Evolutionary conservation across 2,113 vertebrate genomes (phyloP), one percentile per base, ranked within the genome.

Genomic region (Phasianus colchicus): DNA sequence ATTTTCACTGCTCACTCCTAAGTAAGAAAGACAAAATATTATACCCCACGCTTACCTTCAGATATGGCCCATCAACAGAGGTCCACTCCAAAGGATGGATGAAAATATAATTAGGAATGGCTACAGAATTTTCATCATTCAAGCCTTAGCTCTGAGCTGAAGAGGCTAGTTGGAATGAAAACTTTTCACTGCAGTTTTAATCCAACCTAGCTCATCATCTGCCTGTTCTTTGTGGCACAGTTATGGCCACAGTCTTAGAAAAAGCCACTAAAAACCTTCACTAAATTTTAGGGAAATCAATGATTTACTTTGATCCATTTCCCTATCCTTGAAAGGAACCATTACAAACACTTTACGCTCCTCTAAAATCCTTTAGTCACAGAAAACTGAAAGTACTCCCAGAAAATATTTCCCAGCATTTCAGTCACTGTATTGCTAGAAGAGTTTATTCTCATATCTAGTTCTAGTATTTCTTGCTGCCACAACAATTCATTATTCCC

Each of bases 1-100:
- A 50, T 95, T 89, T 86, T 92, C 91, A 82, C 12, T 63, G 55
- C 19, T 88, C 11, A 29, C 30, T 40, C 92, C 89, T 96, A 54
- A 58, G 27, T 32, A 25, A 71, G 40, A 89, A 92, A 95, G 76
- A 86, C 16, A 94, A 88, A 18, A 76, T 9, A 58, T 85, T 63
- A 90, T 65, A 57, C 30, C 22, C 13, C 47, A 24, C 6, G 3
- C 10, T 7, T 7, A 14, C 34, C 43, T 88, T 83, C 72, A 88
- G 34, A 66, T 18, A 20, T 18, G 25, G 66, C 27, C 15, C 52
- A 76, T 55, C 57, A 88, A 90, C 19, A 60, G 17, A 70, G n/a
- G 13, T 61, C 54, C 34, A 9, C 27, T 92, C 40, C 32, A 24
- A 7, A 69, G 27, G 48, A 52, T 82, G 38, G 91, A 89, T 54